phyloP scores from a whole-genome alignment of 2,888 invertebrate genomes.

The Maniola hyperantus region DNA sequence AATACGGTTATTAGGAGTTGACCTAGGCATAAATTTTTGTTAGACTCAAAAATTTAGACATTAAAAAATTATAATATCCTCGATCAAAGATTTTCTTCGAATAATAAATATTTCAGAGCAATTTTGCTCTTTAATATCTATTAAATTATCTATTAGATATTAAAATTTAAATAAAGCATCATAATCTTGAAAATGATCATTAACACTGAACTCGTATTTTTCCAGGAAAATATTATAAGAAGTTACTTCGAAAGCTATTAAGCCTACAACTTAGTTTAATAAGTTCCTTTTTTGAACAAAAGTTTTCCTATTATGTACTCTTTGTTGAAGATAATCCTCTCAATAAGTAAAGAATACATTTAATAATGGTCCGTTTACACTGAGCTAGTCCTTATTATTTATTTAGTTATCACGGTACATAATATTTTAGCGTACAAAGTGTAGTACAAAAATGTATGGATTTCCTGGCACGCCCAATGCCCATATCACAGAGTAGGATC shows the following conservation, averaged over 20 bases:
- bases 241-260: conserved; percentile 37
- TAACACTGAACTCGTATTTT: conserved; percentile 26
- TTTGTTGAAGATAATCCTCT: conserved; percentile 42
- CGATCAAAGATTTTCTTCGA: background rate
- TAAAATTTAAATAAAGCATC: conserved; percentile 1
- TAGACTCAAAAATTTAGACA: too few relatives aligned
- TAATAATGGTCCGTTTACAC: conserved; percentile 12
- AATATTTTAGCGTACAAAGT: too few relatives aligned
- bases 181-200: conserved; percentile 19
- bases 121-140: too few relatives aligned
- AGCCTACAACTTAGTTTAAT: conserved; percentile 33
- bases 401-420: background rate
- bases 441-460: too few relatives aligned
- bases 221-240: conserved; percentile 24
- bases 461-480: too few relatives aligned
- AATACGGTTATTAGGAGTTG: too few relatives aligned
- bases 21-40: too few relatives aligned
- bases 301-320: conserved; percentile 41
- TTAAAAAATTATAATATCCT: too few relatives aligned
- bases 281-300: conserved; percentile 36
- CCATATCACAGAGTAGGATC: too few relatives aligned
- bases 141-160: too few relatives aligned
- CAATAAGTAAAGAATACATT: conserved; percentile 42
- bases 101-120: background rate
- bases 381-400: background rate